Conservation (phyloP, 2,888 invertebrate genomes). For the Cactoblastis cactorum region DNA sequence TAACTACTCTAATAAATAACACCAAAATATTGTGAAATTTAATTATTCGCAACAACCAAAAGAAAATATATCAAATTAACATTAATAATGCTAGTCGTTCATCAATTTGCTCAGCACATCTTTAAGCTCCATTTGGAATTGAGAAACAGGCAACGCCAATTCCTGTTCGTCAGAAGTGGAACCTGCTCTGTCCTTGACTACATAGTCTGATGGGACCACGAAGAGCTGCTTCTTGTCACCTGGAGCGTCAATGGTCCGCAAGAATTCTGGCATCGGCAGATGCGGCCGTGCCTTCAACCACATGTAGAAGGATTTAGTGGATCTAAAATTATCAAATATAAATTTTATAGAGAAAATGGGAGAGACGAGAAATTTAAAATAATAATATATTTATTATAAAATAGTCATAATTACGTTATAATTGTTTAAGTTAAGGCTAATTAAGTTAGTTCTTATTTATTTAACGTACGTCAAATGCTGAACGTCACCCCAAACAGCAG, state of each 20-base stretch:
- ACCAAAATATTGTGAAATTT: not conserved
- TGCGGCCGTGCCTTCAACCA: constrained; percentile 53
- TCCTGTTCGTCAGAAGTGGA: constrained; percentile 46
- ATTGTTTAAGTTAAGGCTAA: no score
- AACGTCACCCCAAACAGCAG: constrained; percentile 82
- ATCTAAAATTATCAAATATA: no score
- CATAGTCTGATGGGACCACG: constrained; percentile 62
- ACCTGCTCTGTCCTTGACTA: constrained; percentile 38
- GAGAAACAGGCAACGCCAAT: constrained; percentile 60
- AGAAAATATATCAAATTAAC: not conserved
- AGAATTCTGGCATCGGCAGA: constrained; percentile 56
- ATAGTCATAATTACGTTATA: no score
- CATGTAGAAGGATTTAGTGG: constrained; percentile 61
- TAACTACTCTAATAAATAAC: no score
- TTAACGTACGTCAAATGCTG: constrained; percentile 74
- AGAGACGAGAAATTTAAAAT: no score
- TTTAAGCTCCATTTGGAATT: constrained; percentile 60
- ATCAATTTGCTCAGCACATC: constrained; percentile 62
- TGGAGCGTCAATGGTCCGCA: constrained; percentile 32
- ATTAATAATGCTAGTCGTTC: constrained; percentile 38
- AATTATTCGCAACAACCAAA: not conserved
- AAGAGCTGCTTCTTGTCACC: constrained; percentile 56
- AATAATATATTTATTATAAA: not conserved
- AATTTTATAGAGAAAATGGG: no score
- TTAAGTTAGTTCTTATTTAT: no score